Conservation (phyloP, 2,113 vertebrate genomes). For the Aspidoscelis tigris region DNA sequence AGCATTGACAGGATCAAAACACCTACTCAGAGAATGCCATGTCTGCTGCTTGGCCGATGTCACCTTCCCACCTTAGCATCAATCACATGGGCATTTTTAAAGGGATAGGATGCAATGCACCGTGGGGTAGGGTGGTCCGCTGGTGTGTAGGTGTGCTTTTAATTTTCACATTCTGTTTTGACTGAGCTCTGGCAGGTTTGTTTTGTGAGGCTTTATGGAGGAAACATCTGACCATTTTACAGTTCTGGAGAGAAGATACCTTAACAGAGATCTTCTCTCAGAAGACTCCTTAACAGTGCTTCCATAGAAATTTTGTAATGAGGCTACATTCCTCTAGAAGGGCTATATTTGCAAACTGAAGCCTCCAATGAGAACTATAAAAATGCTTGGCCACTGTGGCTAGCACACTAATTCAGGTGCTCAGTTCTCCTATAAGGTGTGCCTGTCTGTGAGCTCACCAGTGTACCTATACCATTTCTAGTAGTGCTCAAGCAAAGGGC, state of each 20-base stretch:
- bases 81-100: neutral
- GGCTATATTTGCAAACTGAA: neutral
- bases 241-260: no score
- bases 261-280: no score
- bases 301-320: neutral
- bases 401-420: neutral
- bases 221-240: neutral
- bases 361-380: neutral
- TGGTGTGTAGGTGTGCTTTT: no score
- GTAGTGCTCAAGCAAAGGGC: neutral
- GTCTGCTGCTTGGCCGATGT: neutral
- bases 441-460: neutral
- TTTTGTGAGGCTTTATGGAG: neutral
- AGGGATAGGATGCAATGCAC: neutral
- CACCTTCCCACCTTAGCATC: neutral
- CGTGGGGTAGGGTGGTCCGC: neutral
- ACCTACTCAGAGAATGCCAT: neutral
- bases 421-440: neutral
- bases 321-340: neutral
- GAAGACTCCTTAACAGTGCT: neutral
- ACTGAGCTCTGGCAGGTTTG: neutral
- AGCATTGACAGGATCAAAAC: neutral
- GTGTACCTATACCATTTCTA: neutral
- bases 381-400: neutral
- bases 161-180: neutral